Conservation (phyloP, 2,113 vertebrate genomes). For the Trematocara zebra region DNA sequence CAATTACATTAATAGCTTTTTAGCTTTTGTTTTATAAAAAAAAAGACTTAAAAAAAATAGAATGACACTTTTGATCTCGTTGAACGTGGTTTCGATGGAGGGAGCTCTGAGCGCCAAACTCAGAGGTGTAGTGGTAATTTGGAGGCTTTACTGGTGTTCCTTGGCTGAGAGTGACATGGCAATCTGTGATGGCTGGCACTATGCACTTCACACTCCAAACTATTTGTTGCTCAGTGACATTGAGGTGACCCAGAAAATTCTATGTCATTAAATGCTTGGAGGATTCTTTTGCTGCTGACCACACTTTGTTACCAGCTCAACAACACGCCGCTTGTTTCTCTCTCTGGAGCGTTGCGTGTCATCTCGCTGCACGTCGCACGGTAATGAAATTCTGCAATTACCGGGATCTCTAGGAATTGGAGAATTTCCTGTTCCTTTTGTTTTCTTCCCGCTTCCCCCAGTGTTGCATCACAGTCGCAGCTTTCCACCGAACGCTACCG, state of each 20-base stretch:
- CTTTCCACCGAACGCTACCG: background rate
- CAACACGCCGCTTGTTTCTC: background rate
- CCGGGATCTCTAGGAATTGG: background rate
- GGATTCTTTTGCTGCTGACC: background rate
- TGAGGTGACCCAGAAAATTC: conserved; percentile 57
- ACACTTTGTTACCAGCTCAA: conserved; percentile 9
- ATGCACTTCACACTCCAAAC: conserved; percentile 19
- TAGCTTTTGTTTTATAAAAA: conserved; percentile 22
- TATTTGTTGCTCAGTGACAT: conserved; percentile 45
- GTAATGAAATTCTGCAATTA: conserved; percentile 32
- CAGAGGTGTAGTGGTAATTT: conserved; percentile 8
- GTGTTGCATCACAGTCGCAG: conserved; percentile 26
- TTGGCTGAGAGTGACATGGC: background rate
- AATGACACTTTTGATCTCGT: conserved; percentile 1
- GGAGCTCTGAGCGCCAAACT: background rate
- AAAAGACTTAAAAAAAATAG: conserved; percentile 9
- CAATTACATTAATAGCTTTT: background rate
- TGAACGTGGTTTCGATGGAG: background rate
- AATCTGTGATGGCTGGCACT: background rate
- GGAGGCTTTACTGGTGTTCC: background rate
- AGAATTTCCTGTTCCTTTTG: background rate
- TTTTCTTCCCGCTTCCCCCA: background rate
- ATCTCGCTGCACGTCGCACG: background rate
- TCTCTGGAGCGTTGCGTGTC: background rate
- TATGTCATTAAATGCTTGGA: conserved; percentile 43